A percentile compares a stretch with the other conserved stretches of the same genome.
Conservation (phyloP, 1,140 invertebrate species). For the Aphaenogaster rudis region DNA sequence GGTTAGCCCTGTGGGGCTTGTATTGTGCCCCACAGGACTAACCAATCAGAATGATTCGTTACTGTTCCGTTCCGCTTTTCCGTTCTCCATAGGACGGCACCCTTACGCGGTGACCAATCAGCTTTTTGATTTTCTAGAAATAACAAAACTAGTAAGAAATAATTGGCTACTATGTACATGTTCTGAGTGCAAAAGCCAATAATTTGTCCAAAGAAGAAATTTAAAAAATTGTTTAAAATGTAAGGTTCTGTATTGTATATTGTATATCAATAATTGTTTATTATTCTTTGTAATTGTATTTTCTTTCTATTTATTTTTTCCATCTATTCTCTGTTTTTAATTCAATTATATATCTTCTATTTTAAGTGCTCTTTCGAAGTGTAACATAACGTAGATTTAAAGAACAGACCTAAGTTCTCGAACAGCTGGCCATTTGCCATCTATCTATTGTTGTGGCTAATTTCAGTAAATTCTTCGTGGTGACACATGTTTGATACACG, state of each 20-base stretch:
- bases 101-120: not conserved
- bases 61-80: no score
- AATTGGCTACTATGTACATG: not conserved
- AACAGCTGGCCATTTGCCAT: constrained; percentile 26
- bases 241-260: not conserved
- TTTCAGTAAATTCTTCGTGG: constrained; percentile 10
- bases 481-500: constrained; percentile 10
- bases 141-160: not conserved
- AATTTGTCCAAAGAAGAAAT: not conserved
- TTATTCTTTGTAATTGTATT: not conserved
- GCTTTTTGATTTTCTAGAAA: not conserved
- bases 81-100: no score
- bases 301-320: not conserved
- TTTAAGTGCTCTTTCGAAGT: not conserved
- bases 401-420: not conserved
- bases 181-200: not conserved
- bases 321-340: not conserved
- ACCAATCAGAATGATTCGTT: no score
- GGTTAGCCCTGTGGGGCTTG: no score
- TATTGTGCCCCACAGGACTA: no score
- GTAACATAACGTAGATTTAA: not conserved
- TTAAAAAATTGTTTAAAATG: not conserved
- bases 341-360: not conserved
- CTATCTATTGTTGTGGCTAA: not conserved
- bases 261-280: not conserved